These are phyloP conservation scores for Bombus confusus DNA, from an alignment of 1,140 invertebrate species.

Conservation along the genomic window DNA sequence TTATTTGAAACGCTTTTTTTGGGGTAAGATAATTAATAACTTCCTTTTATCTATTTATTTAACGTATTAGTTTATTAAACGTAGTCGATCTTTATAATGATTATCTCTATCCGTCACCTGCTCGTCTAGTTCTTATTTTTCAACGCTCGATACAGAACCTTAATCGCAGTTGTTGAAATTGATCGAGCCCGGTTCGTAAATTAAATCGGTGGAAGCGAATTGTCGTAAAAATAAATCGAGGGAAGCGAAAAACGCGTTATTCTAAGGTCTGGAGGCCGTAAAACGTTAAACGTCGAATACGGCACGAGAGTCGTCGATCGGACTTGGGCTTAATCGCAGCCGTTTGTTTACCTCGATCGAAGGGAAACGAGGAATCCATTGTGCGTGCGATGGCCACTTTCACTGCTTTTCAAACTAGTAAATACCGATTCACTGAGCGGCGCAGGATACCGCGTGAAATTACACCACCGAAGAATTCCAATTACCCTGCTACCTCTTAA, in stretches of 20 bases:
- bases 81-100: fast-evolving
- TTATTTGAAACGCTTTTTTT: too few relatives aligned
- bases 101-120: too few relatives aligned
- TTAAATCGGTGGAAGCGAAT: too few relatives aligned
- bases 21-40: too few relatives aligned
- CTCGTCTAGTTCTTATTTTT: too few relatives aligned
- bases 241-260: too few relatives aligned
- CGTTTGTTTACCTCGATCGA: neutral
- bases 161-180: too few relatives aligned
- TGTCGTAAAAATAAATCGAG: too few relatives aligned
- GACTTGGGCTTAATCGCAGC: slow-evolving; percentile 16
- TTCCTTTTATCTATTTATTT: too few relatives aligned
- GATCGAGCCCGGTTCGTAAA: too few relatives aligned
- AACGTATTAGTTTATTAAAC: too few relatives aligned
- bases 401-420: neutral
- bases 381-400: neutral
- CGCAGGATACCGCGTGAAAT: neutral
- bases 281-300: neutral
- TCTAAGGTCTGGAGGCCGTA: fast-evolving
- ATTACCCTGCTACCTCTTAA: neutral
- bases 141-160: too few relatives aligned
- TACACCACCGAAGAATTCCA: neutral
- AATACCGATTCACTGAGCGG: neutral
- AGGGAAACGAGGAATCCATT: slow-evolving; percentile 7
- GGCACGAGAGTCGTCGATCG: neutral